Percentiles rank a stretch among this genome's conserved stretches.
These are phyloP conservation scores for Rhinolophus sinicus DNA, from an alignment of 2,113 vertebrate species.

Conservation along the genomic window DNA sequence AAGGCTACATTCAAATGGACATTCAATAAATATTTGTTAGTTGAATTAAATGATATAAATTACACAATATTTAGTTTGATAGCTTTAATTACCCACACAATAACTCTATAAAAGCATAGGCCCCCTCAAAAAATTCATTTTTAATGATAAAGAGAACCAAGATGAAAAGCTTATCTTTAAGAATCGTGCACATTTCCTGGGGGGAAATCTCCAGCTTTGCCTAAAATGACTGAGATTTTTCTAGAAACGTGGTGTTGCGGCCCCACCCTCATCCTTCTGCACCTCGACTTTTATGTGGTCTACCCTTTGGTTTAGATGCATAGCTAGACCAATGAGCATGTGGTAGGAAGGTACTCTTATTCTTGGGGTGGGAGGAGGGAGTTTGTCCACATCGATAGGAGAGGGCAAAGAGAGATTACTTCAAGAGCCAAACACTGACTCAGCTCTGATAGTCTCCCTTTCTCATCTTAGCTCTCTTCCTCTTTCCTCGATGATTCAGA, in stretches of 20 bases:
- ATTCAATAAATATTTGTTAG: slow-evolving; percentile 7
- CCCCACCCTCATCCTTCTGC: not conserved
- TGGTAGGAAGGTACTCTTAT: not conserved
- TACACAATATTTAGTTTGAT: not conserved
- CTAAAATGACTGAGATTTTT: not conserved
- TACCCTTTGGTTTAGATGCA: not conserved
- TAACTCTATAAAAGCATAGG: slow-evolving; percentile 6
- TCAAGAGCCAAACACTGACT: not conserved
- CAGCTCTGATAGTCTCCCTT: not conserved
- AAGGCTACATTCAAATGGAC: not conserved
- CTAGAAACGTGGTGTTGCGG: not conserved
- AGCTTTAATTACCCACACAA: slow-evolving; percentile 9
- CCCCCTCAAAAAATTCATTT: not conserved
- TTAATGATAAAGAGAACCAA: slow-evolving; percentile 7
- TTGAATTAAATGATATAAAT: slow-evolving; percentile 32
- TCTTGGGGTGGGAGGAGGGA: not conserved
- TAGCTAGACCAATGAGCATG: not conserved
- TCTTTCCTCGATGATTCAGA: not conserved
- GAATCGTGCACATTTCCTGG: not conserved
- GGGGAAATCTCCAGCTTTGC: not conserved
- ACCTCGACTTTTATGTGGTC: not conserved
- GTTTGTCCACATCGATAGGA: not conserved
- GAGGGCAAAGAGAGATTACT: not conserved
- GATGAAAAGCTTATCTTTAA: not conserved
- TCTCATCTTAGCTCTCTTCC: not conserved